Evolutionary conservation across 92 coral and sea anemone genomes (phyloP), one percentile per base, ranked within the genome.

Genomic region (Epizoanthus scotinus): DNA sequence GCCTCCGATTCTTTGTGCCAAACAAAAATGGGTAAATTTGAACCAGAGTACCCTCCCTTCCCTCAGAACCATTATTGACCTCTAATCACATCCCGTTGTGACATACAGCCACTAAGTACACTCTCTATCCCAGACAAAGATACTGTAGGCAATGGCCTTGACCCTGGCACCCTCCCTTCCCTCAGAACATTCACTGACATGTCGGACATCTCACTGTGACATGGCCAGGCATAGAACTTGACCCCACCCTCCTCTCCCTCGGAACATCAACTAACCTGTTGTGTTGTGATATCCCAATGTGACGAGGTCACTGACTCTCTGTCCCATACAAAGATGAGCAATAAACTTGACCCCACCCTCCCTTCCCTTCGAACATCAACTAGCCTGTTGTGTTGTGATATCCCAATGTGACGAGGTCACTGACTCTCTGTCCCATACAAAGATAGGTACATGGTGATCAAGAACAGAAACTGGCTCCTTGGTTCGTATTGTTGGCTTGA

Each of bases 231-330:
- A 95, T 3, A 3, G 2, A 49, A 52, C 59, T 5, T 27, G 20
- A 7, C 12, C 40, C 40, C 40, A 34, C 40, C 40, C 40, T 34
- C 40, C 40, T 6, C 6, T 34, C 40, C 36, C 40, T 14, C 8
- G 24, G 19, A 0, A 29, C 2, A 12, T 28, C 6, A 34, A 21
- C 85, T 40, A 62, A 94, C 98, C 72, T 94, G 98, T 73, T 91
- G 93, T 65, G 99, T 93, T 44, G 99, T 93, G 57, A 95, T 95
- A 52, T 95, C 99, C 99, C 99, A 93, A 28, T 87, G 94, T 53
- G 91, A 62, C 5, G 87, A 83, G 0, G 89, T 80, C 77, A 95
- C 73, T 3, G 91, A 82, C 18, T 83, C 74, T 67, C 88, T 91
- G 86, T 93, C 92, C 90, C 98, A 95, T 19, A 91, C 82, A 50